Evolutionary conservation across 2,113 vertebrate species (phyloP), one percentile per base, ranked within the genome.

Genomic region (Nothocercus julius): DNA sequence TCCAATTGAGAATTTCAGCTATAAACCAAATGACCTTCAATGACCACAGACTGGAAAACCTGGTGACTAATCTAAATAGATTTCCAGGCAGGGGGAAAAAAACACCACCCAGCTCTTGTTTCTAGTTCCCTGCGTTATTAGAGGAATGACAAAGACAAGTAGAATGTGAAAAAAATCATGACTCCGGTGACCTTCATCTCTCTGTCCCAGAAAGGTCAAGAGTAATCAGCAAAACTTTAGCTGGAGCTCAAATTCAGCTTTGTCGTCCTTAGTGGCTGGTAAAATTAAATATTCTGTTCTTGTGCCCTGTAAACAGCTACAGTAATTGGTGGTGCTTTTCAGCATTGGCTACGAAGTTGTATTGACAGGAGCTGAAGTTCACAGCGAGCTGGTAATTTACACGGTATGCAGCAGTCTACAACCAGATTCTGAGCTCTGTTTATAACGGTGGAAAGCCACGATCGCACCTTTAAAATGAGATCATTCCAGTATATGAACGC

Each of bases 171-270:
- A 97, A 94, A 94, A 94, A 77, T 82, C 97, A 84, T 95, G 93
- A 96, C 93, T 92, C 73, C 42, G 58, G 88, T 96, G 97, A 97
- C 92, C 96, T 97, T 97, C 96, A 79, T 93, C 87, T 58, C 85
- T 96, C 89, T 66, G 89, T 89, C 94, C 90, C 91, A 77, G 91
- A 97, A 97, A 96, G 95, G 95, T 95, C 83, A 90, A 85, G 40
- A 44, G 40, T 96, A 97, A 97, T 96, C 96, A 97, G 92, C 96
- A 93, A 97, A 97, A 98, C 97, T 97, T 97, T 97, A 97, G 95
- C 96, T 83, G 81, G 85, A 96, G 92, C 95, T 96, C 66, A 85
- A 85, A 92, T 96, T 97, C 95, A 93, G 76, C 85, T 91, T 90
- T 93, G 78, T 70, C 84, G 22, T 86, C 66, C 87, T 89, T 82